Base-by-base conservation (phyloP, 2,113 vertebrate genomes). In the Corythornis cristatus region DNA sequence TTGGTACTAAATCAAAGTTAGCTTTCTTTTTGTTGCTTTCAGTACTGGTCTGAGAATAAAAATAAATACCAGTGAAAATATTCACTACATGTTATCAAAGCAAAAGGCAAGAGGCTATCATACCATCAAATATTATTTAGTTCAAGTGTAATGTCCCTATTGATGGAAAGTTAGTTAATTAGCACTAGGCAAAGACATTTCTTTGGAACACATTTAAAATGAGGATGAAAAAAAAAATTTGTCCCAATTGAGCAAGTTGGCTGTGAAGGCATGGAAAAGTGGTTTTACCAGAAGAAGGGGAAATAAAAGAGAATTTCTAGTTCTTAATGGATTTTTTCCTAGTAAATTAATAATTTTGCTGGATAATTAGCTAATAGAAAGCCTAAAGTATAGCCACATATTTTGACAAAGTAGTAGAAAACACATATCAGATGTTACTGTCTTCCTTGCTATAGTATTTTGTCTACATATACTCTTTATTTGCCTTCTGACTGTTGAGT, bases 71-170 rank as follows among this genome's bases (percentile, higher is more conserved):
- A 57, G 31, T 56, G 9, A 64, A 82, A 66, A 67, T 86, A 75
- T n/a, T 94, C 67, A 65, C 46, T 85, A 35, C 29, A 79, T 93
- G n/a, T 50, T 93, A 89, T 43, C 50, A 79, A 93, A 95, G 71
- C 42, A 92, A 74, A 86, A 65, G 56, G 53, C 46, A 73, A 25
- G 46, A 86, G 80, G 19, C 12, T 86, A 80, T 76, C 48, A 89
- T 94, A n/a, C 23, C 9, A 84, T 64, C 89, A 95, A 91, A 70
- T 83, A 81, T 57, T 60, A 46, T 68, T 94, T 94, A 89, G 66
- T 86, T 83, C 46, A 93, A 94, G n/a, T 88, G 33, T 22, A 91
- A 94, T 94, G 48, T 65, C 85, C 67, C 19, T 86, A 40, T 88
- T 15, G 4, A 80, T 45, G 40, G 65, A 42, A 57, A 58, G 19